Evolutionary conservation across 1,140 invertebrate species (phyloP).

Genomic region (Bombus polaris): DNA sequence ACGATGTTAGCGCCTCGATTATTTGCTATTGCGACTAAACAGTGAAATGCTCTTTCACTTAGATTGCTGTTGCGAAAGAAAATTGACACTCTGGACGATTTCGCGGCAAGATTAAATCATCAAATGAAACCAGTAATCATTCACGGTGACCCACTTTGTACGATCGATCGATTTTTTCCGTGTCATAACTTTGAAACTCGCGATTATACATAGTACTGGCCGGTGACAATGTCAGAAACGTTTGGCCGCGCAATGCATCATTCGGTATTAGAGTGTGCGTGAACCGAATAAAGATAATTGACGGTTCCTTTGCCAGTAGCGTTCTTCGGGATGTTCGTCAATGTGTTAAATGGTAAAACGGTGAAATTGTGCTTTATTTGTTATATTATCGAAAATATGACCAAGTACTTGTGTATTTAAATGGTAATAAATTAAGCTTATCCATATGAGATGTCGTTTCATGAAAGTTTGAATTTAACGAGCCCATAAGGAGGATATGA

Average conservation of each 20-base stretch:
- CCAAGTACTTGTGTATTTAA: background rate
- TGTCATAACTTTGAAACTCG: background rate
- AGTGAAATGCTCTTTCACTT: slow-evolving; percentile 18
- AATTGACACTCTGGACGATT: slow-evolving; percentile 6
- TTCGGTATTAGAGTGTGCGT: background rate
- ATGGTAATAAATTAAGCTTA: background rate
- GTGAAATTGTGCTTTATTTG: background rate
- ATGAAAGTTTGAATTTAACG: background rate
- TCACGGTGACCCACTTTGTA: slow-evolving; percentile 51
- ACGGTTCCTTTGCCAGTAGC: background rate
- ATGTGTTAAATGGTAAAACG: too few relatives aligned
- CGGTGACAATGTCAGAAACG: background rate
- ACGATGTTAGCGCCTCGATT: slow-evolving; percentile 19
- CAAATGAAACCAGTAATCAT: slow-evolving; percentile 29
- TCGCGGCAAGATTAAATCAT: slow-evolving; percentile 26
- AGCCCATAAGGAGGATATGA: background rate
- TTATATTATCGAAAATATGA: background rate
- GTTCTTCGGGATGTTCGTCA: background rate
- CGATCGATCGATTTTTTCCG: slow-evolving; percentile 32
- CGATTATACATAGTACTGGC: background rate
- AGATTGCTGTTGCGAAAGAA: background rate
- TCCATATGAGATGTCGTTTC: background rate
- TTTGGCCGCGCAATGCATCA: background rate
- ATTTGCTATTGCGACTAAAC: slow-evolving; percentile 16
- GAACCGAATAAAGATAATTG: background rate